Base-by-base conservation (phyloP, 2,113 vertebrate species). In the Ardeotis arabs region DNA sequence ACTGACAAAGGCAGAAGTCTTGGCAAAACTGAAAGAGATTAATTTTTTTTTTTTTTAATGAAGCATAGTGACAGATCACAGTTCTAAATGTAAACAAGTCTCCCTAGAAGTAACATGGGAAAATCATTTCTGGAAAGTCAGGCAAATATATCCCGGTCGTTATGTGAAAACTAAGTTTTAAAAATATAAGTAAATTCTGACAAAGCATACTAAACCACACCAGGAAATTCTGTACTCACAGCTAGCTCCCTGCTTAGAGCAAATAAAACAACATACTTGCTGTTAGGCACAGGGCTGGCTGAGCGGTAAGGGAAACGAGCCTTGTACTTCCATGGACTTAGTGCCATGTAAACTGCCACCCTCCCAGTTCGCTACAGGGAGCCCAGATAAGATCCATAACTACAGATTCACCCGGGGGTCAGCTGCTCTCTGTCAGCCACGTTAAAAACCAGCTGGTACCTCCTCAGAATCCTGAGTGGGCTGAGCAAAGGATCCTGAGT, bases 1-100 rank as follows among this genome's bases (percentile, higher is more conserved):
- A 97, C 98, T 9, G 99, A 98, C 98, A 99, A 96, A 25, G 97
- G 97, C 47, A 99, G 93, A 83, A 99, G 97, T 87, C 97, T 97
- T 3, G 99, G 99, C 96, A 99, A 93, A 89, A 99, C 99, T 99
- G 96, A 81, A 96, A 97, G 39, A 89, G 39, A 97, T 56, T 35
- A 76, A 76, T 86, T 37, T 55, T 55, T 77, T 60, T 9, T 75
- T 53, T 66, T 90, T 88, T 4, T 28, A 81, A 74, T 76, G 84
- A 70, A 89, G 33, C 53, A 75, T 2, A 81, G 22, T 22, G 12
- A 69, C 47, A 91, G 68, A 87, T 64, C 21, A 64, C 29, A 88
- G 45, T 7, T 81, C 44, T 82, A 80, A 60, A 89, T 3, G 28
- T 29, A 91, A 78, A 75, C 52, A 15, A 6, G 31, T 27, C 56